phyloP scores from a whole-genome alignment of 2,888 invertebrate species.

The Dasypolia templi region DNA sequence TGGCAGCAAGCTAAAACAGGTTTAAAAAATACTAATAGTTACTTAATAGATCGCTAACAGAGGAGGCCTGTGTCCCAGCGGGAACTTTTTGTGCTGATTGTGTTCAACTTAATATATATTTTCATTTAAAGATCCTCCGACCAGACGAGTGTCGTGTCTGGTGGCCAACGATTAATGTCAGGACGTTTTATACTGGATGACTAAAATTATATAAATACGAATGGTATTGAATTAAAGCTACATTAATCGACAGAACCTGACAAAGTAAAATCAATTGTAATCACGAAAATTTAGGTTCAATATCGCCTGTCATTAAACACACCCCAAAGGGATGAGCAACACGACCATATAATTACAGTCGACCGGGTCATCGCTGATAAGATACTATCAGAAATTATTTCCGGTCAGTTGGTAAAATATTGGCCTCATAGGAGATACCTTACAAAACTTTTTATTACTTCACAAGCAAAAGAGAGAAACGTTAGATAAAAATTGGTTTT shows the following conservation, averaged over 20 bases:
- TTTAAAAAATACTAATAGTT: background rate
- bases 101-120: too few relatives aligned
- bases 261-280: constrained; percentile 22
- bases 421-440: background rate
- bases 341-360: constrained; percentile 40
- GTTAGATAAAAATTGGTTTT: too few relatives aligned
- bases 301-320: constrained; percentile 7
- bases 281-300: background rate
- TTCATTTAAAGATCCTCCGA: too few relatives aligned
- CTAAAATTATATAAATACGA: too few relatives aligned
- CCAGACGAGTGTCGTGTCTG: too few relatives aligned
- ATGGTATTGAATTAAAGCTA: constrained; percentile 11
- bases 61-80: too few relatives aligned
- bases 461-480: too few relatives aligned
- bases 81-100: too few relatives aligned
- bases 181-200: too few relatives aligned
- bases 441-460: constrained; percentile 8
- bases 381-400: constrained; percentile 26
- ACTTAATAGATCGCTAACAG: background rate
- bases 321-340: constrained; percentile 34
- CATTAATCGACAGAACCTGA: background rate
- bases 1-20: background rate
- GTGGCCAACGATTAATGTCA: too few relatives aligned
- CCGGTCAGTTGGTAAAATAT: constrained; percentile 30
- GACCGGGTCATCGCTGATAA: constrained; percentile 56